Evolutionary conservation across 2,888 invertebrate genomes (phyloP).

Genomic region (Aplocera efformata): DNA sequence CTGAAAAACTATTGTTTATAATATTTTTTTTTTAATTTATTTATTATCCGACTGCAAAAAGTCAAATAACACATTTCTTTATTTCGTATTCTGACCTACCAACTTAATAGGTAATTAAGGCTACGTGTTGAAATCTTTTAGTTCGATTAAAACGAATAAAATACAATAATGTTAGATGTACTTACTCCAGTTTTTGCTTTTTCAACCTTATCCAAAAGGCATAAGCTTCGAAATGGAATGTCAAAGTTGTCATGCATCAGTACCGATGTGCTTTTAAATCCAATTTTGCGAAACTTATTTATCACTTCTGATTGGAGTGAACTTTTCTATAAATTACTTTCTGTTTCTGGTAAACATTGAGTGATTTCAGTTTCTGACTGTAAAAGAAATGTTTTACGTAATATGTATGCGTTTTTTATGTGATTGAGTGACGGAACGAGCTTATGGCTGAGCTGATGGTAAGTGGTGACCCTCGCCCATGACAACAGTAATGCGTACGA

Average conservation of each 20-base stretch:
- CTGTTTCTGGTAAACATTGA: neutral
- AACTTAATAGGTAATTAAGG: constrained; percentile 28
- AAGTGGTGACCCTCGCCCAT: too few relatives aligned
- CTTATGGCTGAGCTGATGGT: too few relatives aligned
- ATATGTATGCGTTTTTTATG: too few relatives aligned
- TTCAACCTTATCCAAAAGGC: constrained; percentile 3
- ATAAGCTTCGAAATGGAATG: constrained; percentile 7
- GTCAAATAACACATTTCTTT: too few relatives aligned
- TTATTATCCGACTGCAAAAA: too few relatives aligned
- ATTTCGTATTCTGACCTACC: constrained; percentile 22
- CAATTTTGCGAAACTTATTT: constrained; percentile 8
- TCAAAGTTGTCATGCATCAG: neutral
- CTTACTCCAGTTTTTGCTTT: constrained; percentile 2
- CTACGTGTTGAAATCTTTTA: constrained; percentile 29
- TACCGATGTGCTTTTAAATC: constrained; percentile 7
- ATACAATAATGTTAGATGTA: constrained; percentile 8
- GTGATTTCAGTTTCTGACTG: neutral
- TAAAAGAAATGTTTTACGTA: neutral
- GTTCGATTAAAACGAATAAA: constrained; percentile 28
- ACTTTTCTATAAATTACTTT: too few relatives aligned
- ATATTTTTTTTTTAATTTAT: too few relatives aligned
- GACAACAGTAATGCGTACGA: too few relatives aligned
- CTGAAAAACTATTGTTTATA: too few relatives aligned
- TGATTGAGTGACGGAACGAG: too few relatives aligned
- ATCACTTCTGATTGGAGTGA: constrained; percentile 7